Evolutionary conservation across 2,888 invertebrate genomes (phyloP), one percentile per base, ranked within the genome.

Genomic region (Phyto melanocephala): DNA sequence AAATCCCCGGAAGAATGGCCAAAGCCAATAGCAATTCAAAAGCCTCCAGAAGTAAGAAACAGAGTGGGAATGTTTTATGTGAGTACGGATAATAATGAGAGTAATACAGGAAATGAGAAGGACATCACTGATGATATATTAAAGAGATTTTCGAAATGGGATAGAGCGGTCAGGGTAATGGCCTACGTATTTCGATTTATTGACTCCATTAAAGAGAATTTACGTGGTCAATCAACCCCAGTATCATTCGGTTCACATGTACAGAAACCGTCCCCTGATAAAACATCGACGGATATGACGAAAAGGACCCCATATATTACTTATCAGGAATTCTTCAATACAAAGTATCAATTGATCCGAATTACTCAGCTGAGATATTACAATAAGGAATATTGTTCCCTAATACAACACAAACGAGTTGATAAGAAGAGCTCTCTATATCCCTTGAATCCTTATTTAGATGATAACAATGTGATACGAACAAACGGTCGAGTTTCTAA

Each of bases 1-100:
- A 65, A 56, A 0, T 0, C 35, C n/a, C 42, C 54, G 1, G 37
- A 52, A n/a, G 50, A 45, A 37, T 84, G 76, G 65, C 81, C 83
- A 56, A 56, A 20, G 60, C 28, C 52, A 22, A 45, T 50, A n/a
- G 37, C 22, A 1, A 2, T 15, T 2, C 22, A 50, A 20, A 13
- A n/a, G 0, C 15, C 45, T 17, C 17, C 45, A 2, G 17, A 17
- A 17, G 45, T n/a, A n/a, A 8, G 15, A 45, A 15, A 8, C 1
- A 45, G 15, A 2, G 40, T n/a, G 1, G 6, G 15, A 15, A 2
- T 15, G 6, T 42, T 42, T n/a, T n/a, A 42, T 42, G 13, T 42
- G 6, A n/a, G 13, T n/a, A 42, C 15, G 6, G 13, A 40, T 40
- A 40, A n/a, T n/a, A n/a, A n/a, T n/a, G n/a, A n/a, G n/a, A 42